These are phyloP conservation scores for Strix aluco DNA, from an alignment of 2,113 vertebrate genomes.

Conservation along the genomic window DNA sequence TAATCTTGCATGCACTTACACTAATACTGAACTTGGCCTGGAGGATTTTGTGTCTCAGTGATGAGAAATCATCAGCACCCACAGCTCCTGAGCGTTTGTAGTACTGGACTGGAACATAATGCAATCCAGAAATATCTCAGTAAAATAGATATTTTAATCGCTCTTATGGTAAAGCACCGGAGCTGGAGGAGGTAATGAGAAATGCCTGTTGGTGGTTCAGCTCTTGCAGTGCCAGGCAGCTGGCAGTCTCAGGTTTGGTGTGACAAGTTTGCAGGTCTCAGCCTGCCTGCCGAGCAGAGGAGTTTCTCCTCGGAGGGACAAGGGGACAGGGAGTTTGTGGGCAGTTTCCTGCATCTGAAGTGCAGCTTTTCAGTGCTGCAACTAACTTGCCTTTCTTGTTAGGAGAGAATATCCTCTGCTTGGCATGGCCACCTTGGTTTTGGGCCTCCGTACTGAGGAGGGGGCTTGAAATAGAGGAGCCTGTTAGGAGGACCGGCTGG, in stretches of 20 bases:
- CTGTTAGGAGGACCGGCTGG: not conserved
- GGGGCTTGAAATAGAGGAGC: not conserved
- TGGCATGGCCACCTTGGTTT: accelerated
- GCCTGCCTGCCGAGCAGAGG: not conserved
- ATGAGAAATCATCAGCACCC: slow-evolving; percentile 28
- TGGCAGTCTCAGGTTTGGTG: not conserved
- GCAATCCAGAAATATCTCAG: slow-evolving; percentile 34
- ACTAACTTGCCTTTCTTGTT: not conserved
- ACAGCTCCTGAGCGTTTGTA: not conserved
- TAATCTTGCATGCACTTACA: slow-evolving; percentile 26
- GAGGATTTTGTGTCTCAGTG: not conserved
- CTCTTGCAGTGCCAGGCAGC: not conserved
- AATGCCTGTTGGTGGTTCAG: not conserved
- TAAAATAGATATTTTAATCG: slow-evolving; percentile 47
- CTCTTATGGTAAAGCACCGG: not conserved
- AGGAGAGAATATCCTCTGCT: not conserved
- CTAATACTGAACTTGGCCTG: not conserved
- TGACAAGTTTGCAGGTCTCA: slow-evolving; percentile 25
- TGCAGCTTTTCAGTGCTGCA: not conserved
- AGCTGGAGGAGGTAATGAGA: slow-evolving; percentile 32
- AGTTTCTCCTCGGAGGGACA: not conserved
- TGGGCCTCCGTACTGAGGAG: not conserved
- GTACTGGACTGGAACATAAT: slow-evolving; percentile 16
- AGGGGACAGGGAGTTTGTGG: not conserved
- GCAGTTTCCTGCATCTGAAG: not conserved